phyloP scores from a whole-genome alignment of 1,140 invertebrate species.

The Chironomus striatipennis region DNA sequence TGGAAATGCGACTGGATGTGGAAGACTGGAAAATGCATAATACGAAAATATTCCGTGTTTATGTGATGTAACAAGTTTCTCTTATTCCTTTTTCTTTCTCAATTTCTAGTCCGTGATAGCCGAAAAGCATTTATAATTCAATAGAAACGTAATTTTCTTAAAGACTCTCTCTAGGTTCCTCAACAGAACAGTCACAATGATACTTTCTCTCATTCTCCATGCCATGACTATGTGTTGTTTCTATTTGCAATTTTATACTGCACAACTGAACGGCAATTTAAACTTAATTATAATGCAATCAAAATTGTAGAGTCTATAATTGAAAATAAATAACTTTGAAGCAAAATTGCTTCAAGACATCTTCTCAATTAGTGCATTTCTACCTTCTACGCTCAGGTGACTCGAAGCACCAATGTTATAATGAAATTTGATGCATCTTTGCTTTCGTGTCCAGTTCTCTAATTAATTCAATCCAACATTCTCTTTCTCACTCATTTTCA shows the following conservation, averaged over 20 bases:
- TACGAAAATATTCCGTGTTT: background rate
- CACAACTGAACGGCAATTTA: background rate
- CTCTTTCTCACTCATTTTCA: too few species aligned
- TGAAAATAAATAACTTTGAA: conserved; percentile 21
- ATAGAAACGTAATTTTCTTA: conserved; percentile 6
- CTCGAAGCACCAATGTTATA: too few species aligned
- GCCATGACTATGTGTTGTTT: too few species aligned
- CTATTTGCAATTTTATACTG: background rate
- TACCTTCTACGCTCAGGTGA: background rate
- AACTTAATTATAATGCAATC: conserved; percentile 21
- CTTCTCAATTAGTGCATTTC: background rate
- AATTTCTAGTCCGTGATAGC: background rate
- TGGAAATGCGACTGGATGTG: background rate
- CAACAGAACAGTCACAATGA: too few species aligned
- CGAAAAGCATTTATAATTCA: conserved; percentile 11
- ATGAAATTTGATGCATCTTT: too few species aligned
- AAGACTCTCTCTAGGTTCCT: conserved; percentile 4
- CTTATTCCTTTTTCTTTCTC: background rate
- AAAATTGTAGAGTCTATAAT: conserved; percentile 12
- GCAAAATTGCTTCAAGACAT: background rate
- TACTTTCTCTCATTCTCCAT: too few species aligned
- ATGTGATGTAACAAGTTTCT: background rate
- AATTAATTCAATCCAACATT: too few species aligned
- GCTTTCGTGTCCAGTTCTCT: too few species aligned
- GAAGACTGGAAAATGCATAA: background rate